These are phyloP conservation scores for Propithecus coquereli DNA, from an alignment of 2,113 vertebrate genomes.

Conservation along the genomic window DNA sequence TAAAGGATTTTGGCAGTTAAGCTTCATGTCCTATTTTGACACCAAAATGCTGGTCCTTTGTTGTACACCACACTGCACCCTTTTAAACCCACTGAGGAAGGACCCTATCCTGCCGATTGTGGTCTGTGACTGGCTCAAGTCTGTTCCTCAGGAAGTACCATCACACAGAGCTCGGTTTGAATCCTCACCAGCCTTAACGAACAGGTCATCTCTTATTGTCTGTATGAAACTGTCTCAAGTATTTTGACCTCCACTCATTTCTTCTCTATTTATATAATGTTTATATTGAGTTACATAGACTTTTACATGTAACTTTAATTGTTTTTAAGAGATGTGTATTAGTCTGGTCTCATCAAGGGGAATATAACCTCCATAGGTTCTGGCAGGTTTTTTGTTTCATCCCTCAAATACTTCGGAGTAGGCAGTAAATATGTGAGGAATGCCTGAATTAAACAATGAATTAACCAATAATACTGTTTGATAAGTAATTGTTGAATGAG, in stretches of 20 bases:
- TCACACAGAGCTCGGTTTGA: neutral
- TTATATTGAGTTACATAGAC: neutral
- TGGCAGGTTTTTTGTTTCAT: too few relatives aligned
- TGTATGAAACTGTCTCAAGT: neutral
- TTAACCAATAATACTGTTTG: neutral
- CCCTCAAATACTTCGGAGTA: neutral
- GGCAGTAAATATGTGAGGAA: neutral
- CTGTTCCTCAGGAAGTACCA: neutral
- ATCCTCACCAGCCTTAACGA: neutral
- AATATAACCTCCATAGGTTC: neutral
- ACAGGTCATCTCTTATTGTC: neutral
- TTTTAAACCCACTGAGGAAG: neutral
- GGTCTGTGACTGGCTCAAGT: neutral
- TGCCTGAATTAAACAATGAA: neutral
- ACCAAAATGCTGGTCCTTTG: neutral
- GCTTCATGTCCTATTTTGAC: neutral
- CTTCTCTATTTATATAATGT: neutral
- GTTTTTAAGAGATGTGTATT: neutral
- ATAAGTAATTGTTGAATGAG: neutral
- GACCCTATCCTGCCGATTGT: neutral
- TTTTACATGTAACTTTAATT: neutral
- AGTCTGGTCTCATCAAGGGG: neutral
- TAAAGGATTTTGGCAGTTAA: neutral
- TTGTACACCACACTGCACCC: fast-evolving
- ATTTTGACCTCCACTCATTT: neutral